Percentiles rank a stretch among this genome's conserved stretches.
phyloP scores from a whole-genome alignment of 2,797 vertebrate genomes.

The Limnodromus scolopaceus region DNA sequence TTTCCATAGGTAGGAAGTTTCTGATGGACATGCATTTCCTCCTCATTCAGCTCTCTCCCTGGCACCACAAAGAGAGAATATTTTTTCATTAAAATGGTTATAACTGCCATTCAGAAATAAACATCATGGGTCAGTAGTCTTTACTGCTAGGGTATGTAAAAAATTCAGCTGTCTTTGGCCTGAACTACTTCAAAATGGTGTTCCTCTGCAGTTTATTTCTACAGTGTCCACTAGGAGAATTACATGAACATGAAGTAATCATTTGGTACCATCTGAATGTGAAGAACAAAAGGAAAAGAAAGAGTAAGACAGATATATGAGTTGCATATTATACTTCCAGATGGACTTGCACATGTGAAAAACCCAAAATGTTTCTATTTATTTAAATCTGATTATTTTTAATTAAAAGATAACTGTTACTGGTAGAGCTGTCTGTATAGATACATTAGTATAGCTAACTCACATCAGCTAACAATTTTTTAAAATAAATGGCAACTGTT shows the following conservation, averaged over 20 bases:
- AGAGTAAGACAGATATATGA: not conserved
- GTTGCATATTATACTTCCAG: not conserved
- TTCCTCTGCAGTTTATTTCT: not conserved
- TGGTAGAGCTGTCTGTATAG: not conserved
- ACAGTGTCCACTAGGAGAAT: not conserved
- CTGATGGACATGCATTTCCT: not conserved
- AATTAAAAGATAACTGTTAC: not conserved
- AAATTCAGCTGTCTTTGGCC: not conserved
- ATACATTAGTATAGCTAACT: not conserved
- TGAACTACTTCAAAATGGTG: not conserved
- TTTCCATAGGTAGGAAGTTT: not conserved
- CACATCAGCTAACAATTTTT: not conserved
- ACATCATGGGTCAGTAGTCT: accelerated
- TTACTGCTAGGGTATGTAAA: not conserved
- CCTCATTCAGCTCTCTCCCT: not conserved
- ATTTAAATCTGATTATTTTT: not conserved
- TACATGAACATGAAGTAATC: not conserved
- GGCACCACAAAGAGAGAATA: not conserved
- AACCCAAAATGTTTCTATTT: not conserved
- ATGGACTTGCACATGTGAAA: not conserved
- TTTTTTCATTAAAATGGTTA: not conserved
- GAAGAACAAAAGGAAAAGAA: not conserved
- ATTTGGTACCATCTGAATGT: not conserved
- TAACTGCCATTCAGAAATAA: not conserved
- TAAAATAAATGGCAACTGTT: not conserved